Evolutionary conservation across 1,140 invertebrate species (phyloP).

Genomic region (Papilio polyxenes): DNA sequence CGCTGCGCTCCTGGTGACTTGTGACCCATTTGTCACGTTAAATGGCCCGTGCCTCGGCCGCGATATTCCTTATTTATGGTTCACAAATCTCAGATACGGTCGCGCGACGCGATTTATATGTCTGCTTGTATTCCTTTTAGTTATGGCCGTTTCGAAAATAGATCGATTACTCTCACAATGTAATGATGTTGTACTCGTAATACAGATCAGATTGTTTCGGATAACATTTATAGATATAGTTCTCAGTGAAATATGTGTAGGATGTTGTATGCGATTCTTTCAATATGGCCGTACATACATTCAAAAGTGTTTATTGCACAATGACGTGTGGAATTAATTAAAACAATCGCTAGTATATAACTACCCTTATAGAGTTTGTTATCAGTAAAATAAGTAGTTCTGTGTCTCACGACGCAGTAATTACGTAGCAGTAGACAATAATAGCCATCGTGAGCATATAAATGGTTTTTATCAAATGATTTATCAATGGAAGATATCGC

Average conservation of each 20-base stretch:
- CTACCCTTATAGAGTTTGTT: neutral
- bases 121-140: constrained; percentile 34
- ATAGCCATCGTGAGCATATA: constrained; percentile 10
- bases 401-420: neutral
- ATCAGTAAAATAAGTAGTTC: constrained; percentile 4
- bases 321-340: neutral
- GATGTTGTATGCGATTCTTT: no score
- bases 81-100: constrained; percentile 39
- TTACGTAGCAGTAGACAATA: constrained; percentile 28
- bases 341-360: neutral
- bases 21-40: constrained; percentile 56
- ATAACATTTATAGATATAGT: neutral
- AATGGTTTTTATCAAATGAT: constrained; percentile 37
- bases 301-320: neutral
- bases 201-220: neutral
- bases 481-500: constrained; percentile 29
- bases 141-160: constrained; percentile 44
- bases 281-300: no score
- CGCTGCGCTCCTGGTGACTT: constrained; percentile 34
- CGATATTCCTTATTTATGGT: constrained; percentile 59
- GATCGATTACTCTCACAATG: constrained; percentile 44
- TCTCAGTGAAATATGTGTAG: neutral
- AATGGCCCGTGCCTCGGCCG: constrained; percentile 53
- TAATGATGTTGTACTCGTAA: constrained; percentile 27
- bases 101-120: constrained; percentile 33